Percentiles rank a stretch among this genome's conserved stretches.
Conservation (phyloP, 2,888 invertebrate species). For the Brenthis ino region DNA sequence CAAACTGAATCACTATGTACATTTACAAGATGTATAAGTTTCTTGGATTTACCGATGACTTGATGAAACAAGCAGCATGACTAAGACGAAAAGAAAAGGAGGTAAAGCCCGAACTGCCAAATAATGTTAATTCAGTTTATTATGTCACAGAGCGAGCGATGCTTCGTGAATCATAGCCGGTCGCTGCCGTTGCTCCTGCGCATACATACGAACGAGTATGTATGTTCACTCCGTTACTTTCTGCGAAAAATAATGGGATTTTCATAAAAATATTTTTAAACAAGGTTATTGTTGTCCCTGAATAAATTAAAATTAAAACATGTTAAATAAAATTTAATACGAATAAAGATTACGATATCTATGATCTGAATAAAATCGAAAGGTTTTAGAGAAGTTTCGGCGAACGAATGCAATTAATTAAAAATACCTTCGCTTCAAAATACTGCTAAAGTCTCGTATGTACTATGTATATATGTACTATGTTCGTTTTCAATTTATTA, state of each 20-base stretch:
- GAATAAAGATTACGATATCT: too few relatives aligned
- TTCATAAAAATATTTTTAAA: slow-evolving; percentile 35
- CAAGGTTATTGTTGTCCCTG: not conserved
- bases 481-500: too few relatives aligned
- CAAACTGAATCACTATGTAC: too few relatives aligned
- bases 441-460: too few relatives aligned
- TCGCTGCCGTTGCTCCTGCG: slow-evolving; percentile 36
- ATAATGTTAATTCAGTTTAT: slow-evolving; percentile 77
- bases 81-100: slow-evolving; percentile 66
- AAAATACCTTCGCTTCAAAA: too few relatives aligned
- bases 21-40: slow-evolving; percentile 13
- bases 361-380: too few relatives aligned
- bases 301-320: too few relatives aligned
- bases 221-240: slow-evolving; percentile 73
- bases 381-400: too few relatives aligned
- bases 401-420: too few relatives aligned
- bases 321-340: too few relatives aligned
- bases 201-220: slow-evolving; percentile 52
- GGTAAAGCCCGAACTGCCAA: slow-evolving; percentile 59
- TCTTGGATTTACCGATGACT: slow-evolving; percentile 50
- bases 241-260: slow-evolving; percentile 53
- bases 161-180: slow-evolving; percentile 72
- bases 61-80: slow-evolving; percentile 50
- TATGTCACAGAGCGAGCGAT: slow-evolving; percentile 71
- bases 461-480: too few relatives aligned